Conservation (phyloP, 2,113 vertebrate species). For the Alligator mississippiensis region DNA sequence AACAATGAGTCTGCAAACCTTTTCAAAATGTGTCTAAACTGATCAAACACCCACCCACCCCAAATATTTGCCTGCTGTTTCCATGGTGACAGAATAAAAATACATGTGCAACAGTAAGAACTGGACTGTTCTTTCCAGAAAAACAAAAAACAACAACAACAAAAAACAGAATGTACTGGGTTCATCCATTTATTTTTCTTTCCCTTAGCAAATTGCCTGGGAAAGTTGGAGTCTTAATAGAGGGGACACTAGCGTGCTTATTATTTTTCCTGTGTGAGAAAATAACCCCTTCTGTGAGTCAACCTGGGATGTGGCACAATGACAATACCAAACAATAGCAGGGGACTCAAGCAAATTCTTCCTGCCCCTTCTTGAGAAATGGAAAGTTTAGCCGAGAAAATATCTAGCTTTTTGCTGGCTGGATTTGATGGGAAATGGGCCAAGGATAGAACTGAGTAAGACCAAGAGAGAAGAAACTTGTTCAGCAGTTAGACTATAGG, state of each 20-base stretch:
- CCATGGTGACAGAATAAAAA: conserved; percentile 51
- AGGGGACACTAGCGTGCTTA: neutral
- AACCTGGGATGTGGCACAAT: neutral
- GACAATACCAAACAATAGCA: neutral
- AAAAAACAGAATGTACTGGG: neutral
- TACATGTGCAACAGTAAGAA: conserved; percentile 27
- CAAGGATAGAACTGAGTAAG: neutral
- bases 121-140: conserved; percentile 4
- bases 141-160: neutral
- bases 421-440: neutral
- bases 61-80: conserved; percentile 31
- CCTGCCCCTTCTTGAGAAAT: neutral
- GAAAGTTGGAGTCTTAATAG: neutral
- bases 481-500: neutral
- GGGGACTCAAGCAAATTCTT: neutral
- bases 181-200: neutral
- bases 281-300: neutral
- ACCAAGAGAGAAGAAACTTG: accelerated
- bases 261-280: neutral
- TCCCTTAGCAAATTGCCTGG: conserved; percentile 16
- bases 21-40: conserved; percentile 23
- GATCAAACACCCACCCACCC: neutral
- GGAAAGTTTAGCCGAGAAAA: too few species aligned
- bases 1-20: conserved; percentile 13
- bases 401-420: neutral